A percentile compares a stretch with the other conserved stretches of the same genome.
Conservation (phyloP, 2,113 vertebrate species). For the Coracopsis vasa region DNA sequence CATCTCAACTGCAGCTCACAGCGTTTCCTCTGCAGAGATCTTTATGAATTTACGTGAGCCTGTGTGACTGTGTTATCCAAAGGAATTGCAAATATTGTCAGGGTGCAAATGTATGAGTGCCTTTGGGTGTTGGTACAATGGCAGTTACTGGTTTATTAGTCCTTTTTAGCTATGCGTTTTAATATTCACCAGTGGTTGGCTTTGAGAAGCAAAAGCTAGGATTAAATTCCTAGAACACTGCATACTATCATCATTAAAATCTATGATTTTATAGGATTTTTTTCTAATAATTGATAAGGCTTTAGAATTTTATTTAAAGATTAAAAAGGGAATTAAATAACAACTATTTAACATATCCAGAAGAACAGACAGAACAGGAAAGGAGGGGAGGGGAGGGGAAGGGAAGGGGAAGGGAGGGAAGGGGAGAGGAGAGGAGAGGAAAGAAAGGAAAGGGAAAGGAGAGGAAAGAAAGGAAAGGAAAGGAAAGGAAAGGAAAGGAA, state of each 20-base stretch:
- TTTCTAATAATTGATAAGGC: not conserved
- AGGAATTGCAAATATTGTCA: not conserved
- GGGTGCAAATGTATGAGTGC: fast-evolving
- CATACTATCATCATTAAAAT: not conserved
- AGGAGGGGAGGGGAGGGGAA: no score
- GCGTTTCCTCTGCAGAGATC: not conserved
- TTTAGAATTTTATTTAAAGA: not conserved
- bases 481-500: no score
- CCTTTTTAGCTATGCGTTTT: not conserved
- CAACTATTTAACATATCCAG: not conserved
- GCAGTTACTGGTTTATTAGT: not conserved
- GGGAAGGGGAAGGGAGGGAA: no score
- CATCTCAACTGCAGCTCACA: not conserved
- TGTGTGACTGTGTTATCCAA: not conserved
- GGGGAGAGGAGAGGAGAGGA: no score
- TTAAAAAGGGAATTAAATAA: not conserved
- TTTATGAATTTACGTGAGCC: not conserved
- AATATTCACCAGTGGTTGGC: not conserved
- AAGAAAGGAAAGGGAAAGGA: no score
- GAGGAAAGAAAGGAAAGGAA: no score
- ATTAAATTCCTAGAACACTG: not conserved
- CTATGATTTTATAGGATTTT: not conserved
- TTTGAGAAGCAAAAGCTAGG: not conserved
- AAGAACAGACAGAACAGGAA: not conserved
- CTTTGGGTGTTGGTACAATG: not conserved